Conservation (phyloP, 2,797 vertebrate genomes). For the Coccyzus lansbergi region DNA sequence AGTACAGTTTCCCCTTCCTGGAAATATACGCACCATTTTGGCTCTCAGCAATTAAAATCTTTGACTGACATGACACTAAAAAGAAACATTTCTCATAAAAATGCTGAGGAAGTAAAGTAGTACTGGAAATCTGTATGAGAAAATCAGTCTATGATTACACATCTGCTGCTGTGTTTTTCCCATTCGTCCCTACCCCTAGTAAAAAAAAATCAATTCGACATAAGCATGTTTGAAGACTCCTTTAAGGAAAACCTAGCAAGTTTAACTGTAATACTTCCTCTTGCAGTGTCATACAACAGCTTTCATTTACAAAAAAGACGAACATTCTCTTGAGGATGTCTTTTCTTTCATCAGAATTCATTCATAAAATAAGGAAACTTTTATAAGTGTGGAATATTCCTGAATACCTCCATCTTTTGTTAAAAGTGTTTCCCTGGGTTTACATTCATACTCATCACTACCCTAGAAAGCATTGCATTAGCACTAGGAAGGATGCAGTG, state of each 20-base stretch:
- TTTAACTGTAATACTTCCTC: neutral
- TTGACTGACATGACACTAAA: neutral
- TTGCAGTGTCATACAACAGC: neutral
- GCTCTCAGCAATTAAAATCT: neutral
- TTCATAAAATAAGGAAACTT: neutral
- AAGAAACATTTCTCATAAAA: neutral
- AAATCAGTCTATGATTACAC: neutral
- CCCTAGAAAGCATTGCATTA: neutral
- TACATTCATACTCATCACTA: neutral
- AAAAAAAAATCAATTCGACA: neutral
- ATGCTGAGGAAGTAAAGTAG: neutral
- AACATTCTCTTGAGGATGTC: neutral
- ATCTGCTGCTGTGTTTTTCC: neutral
- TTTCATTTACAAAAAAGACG: neutral
- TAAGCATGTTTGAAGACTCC: neutral
- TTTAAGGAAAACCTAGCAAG: neutral
- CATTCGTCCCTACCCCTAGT: neutral
- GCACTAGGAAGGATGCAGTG: neutral
- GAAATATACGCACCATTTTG: neutral
- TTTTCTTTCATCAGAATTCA: neutral
- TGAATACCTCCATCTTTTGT: neutral
- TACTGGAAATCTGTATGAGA: accelerated
- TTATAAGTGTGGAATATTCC: neutral
- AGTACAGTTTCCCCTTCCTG: neutral
- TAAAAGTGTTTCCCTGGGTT: neutral